Percentiles rank a stretch among this genome's conserved stretches.
These are phyloP conservation scores for Lasioglossum baleicum DNA, from an alignment of 1,140 invertebrate genomes.

Conservation along the genomic window DNA sequence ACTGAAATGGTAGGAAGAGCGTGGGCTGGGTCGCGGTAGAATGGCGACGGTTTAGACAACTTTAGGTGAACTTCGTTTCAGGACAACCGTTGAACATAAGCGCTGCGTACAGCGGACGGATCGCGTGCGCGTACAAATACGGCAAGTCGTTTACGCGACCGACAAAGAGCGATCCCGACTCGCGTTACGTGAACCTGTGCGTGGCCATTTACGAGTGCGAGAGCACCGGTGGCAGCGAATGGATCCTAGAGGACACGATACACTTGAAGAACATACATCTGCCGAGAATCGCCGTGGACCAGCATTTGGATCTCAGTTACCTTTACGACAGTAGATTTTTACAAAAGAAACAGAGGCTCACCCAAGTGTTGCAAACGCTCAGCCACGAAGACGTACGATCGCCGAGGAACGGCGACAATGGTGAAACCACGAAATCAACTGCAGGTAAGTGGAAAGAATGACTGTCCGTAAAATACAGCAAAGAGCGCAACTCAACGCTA, in stretches of 20 bases:
- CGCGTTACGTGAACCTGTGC: conserved; percentile 94
- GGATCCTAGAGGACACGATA: conserved; percentile 99
- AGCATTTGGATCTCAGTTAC: conserved; percentile 90
- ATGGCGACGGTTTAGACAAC: not conserved
- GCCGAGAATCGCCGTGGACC: conserved; percentile 89
- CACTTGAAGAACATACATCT: conserved; percentile 93
- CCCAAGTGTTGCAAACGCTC: conserved; percentile 84
- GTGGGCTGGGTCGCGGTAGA: too few species aligned
- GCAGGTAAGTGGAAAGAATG: conserved; percentile 61
- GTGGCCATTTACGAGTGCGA: conserved; percentile 99
- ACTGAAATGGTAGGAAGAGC: too few species aligned
- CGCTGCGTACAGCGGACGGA: conserved; percentile 97
- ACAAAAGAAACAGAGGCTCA: conserved; percentile 88
- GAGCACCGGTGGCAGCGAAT: conserved; percentile 98
- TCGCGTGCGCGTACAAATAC: conserved; percentile 97
- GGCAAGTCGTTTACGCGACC: conserved; percentile 91
- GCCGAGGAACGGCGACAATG: conserved; percentile 75
- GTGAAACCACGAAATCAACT: conserved; percentile 69
- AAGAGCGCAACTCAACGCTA: too few species aligned
- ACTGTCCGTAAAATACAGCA: too few species aligned
- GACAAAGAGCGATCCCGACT: conserved; percentile 88
- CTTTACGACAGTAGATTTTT: conserved; percentile 90
- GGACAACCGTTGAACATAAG: conserved; percentile 95
- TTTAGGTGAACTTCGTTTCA: conserved; percentile 10
- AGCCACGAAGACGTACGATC: conserved; percentile 81